Percentiles rank a stretch among this genome's conserved stretches.
These are phyloP conservation scores for Sycobia sp. DNA, from an alignment of 1,140 invertebrate species.

Conservation along the genomic window DNA sequence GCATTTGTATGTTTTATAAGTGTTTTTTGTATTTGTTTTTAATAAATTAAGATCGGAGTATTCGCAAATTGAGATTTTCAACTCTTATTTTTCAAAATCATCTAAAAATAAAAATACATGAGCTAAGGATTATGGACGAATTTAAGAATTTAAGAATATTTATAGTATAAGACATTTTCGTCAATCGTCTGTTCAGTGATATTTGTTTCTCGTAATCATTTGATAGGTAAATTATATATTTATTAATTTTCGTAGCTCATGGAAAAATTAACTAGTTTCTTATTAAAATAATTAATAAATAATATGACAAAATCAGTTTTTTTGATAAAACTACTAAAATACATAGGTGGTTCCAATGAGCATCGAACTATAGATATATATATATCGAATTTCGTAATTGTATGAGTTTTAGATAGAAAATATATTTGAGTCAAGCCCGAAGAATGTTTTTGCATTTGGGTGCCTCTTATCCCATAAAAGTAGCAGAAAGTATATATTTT, in stretches of 20 bases:
- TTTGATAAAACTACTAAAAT: no score
- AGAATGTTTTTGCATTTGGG: slow-evolving; percentile 8
- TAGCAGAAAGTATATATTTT: slow-evolving; percentile 2
- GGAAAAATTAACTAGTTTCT: slow-evolving; percentile 2
- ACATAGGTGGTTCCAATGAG: slow-evolving; percentile 16
- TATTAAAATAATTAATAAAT: background rate
- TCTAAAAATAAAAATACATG: no score
- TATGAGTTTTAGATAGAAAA: background rate
- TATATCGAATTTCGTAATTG: background rate
- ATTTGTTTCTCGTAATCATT: slow-evolving; percentile 8
- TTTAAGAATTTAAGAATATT: no score
- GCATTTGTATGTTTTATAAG: background rate
- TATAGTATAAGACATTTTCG: slow-evolving; percentile 24
- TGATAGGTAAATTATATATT: slow-evolving; percentile 10
- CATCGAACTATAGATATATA: slow-evolving; percentile 5
- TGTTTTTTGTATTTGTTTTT: background rate
- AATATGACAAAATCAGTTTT: no score
- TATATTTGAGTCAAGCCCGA: background rate
- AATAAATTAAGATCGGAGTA: no score
- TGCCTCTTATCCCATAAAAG: background rate
- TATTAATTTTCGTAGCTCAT: slow-evolving; percentile 16
- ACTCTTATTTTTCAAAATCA: no score
- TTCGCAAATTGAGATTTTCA: no score
- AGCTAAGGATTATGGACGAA: slow-evolving; percentile 31
- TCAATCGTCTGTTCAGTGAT: slow-evolving; percentile 13